Evolutionary conservation across 2,888 invertebrate genomes (phyloP), one percentile per base, ranked within the genome.

Genomic region (Papilio protenor): DNA sequence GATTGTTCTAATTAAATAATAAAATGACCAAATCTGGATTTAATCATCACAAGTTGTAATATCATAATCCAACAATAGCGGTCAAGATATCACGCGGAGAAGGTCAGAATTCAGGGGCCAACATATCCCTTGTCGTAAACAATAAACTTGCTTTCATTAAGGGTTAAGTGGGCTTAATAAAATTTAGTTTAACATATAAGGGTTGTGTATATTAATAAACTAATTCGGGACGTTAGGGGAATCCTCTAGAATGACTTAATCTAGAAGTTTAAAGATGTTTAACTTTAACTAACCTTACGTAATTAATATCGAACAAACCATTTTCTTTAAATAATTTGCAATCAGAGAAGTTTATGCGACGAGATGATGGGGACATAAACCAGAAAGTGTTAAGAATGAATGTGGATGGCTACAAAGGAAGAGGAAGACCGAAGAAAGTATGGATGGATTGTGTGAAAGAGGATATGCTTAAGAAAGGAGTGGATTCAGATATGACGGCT

Each of bases 121-220:
- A 27, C 27, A 23, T 64, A 64, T 23, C 71, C 71, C 27, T 72
- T 52, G 49, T 52, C 72, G 72, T 72, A 72, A 72, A 72, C 72
- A 72, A 72, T 72, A 52, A 72, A 72, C 72, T 72, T 52, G 55
- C 72, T 72, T 18, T 72, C 23, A 27, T 71, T 52, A 33, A 47
- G 33, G 49, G 27, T 72, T 72, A 72, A 55, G 55, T 33, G 52
- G 14, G 27, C 52, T 49, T 23, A 55, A 55, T 72, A 72, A 52
- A 52, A 52, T 72, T 72, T 27, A 72, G 49, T 72, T 72, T 23
- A 72, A 72, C 52, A 52, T 49, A 55, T 23, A 40, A 66, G 40
- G 66, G 66, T 40, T 66, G 10, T 66, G 40, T 66, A 66, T 66
- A 66, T 66, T 66, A 66, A 66, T 66, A 66, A 66, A 66, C 40